Conservation (phyloP, 2,797 vertebrate genomes). For the Salmo trutta region DNA sequence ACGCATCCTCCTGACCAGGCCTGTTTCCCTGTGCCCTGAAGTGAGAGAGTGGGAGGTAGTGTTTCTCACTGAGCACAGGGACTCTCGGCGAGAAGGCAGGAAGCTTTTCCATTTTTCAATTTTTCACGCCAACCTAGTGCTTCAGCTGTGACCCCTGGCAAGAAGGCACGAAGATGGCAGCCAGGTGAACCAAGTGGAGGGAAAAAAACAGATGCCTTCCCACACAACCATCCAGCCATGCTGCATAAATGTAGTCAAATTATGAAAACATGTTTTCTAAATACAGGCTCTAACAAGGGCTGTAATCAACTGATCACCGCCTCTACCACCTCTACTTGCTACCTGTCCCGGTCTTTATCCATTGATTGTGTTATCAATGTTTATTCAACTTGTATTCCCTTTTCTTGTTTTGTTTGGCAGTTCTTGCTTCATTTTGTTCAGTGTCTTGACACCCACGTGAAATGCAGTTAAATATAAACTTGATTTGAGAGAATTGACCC, state of each 20-base stretch:
- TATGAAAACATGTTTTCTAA: neutral
- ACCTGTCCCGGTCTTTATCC: neutral
- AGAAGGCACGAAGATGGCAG: slow-evolving; percentile 51
- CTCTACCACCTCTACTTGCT: neutral
- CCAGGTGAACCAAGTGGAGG: slow-evolving; percentile 45
- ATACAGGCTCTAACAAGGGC: neutral
- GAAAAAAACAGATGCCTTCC: neutral
- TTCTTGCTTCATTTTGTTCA: neutral
- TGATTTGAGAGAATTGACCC: neutral
- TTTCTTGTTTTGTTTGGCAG: neutral
- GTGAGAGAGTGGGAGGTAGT: slow-evolving; percentile 40
- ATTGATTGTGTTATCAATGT: neutral
- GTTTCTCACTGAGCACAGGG: slow-evolving; percentile 18
- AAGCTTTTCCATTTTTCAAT: slow-evolving; percentile 19
- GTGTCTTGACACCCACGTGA: neutral
- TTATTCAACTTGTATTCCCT: neutral
- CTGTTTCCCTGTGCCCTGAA: slow-evolving; percentile 36
- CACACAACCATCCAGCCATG: neutral
- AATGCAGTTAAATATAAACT: neutral
- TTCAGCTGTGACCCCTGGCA: slow-evolving; percentile 56
- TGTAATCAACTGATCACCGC: neutral
- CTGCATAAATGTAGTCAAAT: neutral
- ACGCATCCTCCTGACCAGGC: slow-evolving; percentile 26
- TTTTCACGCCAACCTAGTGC: slow-evolving; percentile 52
- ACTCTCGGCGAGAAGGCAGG: slow-evolving; percentile 29